Conservation (phyloP, 2,797 vertebrate genomes). For the Tragelaphus oryx region DNA sequence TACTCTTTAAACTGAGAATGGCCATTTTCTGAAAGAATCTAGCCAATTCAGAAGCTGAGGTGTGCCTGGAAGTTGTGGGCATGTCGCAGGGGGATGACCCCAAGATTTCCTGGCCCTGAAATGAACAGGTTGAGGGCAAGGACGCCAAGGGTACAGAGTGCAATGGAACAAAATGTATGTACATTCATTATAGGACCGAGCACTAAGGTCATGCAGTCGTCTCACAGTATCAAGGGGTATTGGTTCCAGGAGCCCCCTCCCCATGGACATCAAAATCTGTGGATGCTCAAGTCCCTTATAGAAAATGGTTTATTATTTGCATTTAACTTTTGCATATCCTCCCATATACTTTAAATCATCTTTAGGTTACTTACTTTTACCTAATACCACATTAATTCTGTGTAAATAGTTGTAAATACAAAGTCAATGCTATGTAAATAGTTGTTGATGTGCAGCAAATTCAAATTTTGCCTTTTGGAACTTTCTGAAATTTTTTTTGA, state of each 20-base stretch:
- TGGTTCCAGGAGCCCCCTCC: neutral
- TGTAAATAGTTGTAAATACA: neutral
- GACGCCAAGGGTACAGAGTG: neutral
- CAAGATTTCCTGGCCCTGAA: neutral
- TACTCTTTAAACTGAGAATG: conserved; percentile 17
- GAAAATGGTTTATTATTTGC: neutral
- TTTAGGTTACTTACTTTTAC: neutral
- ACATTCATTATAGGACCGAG: neutral
- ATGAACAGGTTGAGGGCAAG: neutral
- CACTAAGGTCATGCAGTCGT: neutral
- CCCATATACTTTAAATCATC: neutral
- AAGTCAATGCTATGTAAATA: neutral
- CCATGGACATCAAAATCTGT: neutral
- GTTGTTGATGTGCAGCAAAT: neutral
- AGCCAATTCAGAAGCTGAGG: neutral
- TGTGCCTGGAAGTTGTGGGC: neutral
- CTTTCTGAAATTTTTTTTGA: neutral
- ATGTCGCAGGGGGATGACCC: neutral
- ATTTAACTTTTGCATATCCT: neutral
- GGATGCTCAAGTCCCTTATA: neutral
- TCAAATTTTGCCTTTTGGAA: neutral
- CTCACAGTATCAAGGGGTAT: neutral
- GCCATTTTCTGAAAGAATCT: neutral
- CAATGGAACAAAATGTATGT: neutral
- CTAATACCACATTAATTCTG: neutral